Evolutionary conservation across 2,888 invertebrate species (phyloP).

Genomic region (Ormyrus thymus): DNA sequence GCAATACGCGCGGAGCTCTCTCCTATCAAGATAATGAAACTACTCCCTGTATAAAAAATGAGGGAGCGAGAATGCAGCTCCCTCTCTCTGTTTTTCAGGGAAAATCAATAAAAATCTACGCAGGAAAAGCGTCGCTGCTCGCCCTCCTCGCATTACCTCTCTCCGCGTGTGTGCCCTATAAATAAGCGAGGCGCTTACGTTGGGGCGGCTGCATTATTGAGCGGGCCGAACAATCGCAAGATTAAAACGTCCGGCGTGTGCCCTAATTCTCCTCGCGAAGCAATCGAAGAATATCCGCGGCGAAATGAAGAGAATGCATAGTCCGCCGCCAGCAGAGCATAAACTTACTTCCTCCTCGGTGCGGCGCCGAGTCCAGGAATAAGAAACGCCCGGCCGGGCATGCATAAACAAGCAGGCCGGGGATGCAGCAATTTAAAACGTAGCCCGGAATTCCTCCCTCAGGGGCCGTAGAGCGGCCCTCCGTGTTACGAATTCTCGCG

Average conservation of each 20-base stretch:
- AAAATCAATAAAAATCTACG: too few species aligned
- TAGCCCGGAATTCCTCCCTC: constrained; percentile 75
- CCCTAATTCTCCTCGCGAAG: constrained; percentile 40
- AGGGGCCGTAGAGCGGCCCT: constrained; percentile 74
- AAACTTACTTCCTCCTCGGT: constrained; percentile 65
- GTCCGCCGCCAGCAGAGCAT: constrained; percentile 72
- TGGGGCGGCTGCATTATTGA: constrained; percentile 46
- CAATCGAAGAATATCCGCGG: constrained; percentile 9
- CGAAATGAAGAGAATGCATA: constrained; percentile 68
- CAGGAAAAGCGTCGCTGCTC: too few species aligned
- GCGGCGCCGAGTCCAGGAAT: constrained; percentile 71
- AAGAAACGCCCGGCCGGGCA: constrained; percentile 74
- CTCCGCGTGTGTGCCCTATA: constrained; percentile 17
- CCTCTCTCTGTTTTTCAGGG: too few species aligned
- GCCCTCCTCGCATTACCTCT: too few species aligned
- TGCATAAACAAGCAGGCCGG: constrained; percentile 75
- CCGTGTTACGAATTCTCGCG: constrained; percentile 73
- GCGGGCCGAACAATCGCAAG: constrained; percentile 45
- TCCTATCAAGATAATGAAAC: too few species aligned
- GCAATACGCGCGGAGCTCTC: too few species aligned
- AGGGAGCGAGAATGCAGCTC: too few species aligned
- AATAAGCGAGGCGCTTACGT: constrained; percentile 30
- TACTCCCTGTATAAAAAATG: too few species aligned
- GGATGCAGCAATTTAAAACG: constrained; percentile 76
- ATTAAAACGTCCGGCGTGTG: constrained; percentile 50